phyloP scores from a whole-genome alignment of 1,140 invertebrate species.

The Aradophagus sp. region DNA sequence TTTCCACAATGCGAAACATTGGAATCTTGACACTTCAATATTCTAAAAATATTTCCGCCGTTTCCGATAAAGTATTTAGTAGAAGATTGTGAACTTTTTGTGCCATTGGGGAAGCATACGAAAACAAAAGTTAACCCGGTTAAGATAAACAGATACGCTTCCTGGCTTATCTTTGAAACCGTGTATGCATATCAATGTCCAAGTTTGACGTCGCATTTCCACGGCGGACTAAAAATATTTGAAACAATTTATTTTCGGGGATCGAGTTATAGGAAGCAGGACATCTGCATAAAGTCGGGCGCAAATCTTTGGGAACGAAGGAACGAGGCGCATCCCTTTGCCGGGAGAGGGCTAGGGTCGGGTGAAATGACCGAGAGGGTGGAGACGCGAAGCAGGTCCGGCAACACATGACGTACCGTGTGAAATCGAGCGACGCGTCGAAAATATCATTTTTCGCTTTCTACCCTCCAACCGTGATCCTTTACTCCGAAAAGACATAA shows the following conservation, averaged over 20 bases:
- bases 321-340: constrained; percentile 30
- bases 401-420: constrained; percentile 47
- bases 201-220: constrained; percentile 10
- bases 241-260: constrained; percentile 33
- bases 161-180: too few species aligned
- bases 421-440: constrained; percentile 33
- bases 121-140: neutral
- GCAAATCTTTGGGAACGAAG: constrained; percentile 35
- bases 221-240: constrained; percentile 38
- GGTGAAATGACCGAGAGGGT: constrained; percentile 34
- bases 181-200: constrained; percentile 3
- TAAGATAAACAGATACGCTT: constrained; percentile 21
- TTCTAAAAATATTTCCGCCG: too few species aligned
- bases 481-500: constrained; percentile 29
- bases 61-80: neutral
- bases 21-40: too few species aligned
- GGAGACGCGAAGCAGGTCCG: constrained; percentile 40
- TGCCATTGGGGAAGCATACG: too few species aligned
- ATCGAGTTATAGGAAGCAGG: constrained; percentile 27
- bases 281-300: constrained; percentile 39
- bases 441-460: constrained; percentile 46
- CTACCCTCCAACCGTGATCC: constrained; percentile 11
- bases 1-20: too few species aligned
- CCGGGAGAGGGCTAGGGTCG: constrained; percentile 34
- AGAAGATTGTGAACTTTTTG: too few species aligned